These are phyloP conservation scores for Cyphomyrus discorhynchus DNA, from an alignment of 2,113 vertebrate species.

Conservation along the genomic window DNA sequence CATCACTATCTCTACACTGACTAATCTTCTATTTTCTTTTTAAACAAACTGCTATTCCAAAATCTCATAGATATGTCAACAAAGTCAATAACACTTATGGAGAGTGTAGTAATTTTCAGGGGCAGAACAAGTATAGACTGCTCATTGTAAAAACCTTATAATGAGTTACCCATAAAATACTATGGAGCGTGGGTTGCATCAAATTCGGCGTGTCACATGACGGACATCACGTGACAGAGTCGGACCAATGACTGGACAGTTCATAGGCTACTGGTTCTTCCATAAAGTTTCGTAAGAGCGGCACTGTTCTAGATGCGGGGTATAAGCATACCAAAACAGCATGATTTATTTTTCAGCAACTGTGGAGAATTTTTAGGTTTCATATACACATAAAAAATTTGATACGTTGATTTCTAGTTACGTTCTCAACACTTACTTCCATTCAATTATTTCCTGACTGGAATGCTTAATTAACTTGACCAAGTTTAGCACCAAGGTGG, in stretches of 20 bases:
- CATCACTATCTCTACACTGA: neutral
- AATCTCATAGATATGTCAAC: neutral
- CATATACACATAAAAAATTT: neutral
- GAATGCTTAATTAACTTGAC: neutral
- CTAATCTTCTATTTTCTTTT: neutral
- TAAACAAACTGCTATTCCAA: neutral
- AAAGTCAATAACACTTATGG: neutral
- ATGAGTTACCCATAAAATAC: neutral
- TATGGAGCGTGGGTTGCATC: neutral
- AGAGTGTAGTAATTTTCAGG: neutral
- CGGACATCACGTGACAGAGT: neutral
- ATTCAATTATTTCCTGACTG: neutral
- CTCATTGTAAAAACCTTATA: neutral
- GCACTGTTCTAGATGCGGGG: neutral
- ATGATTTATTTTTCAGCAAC: neutral
- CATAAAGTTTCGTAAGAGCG: neutral
- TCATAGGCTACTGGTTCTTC: neutral
- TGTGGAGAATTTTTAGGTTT: neutral
- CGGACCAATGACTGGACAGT: neutral
- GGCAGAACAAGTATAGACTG: neutral
- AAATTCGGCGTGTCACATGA: neutral
- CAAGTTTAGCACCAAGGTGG: neutral
- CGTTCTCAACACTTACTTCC: neutral
- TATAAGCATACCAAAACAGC: neutral
- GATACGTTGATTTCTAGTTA: neutral